Conservation (phyloP, 2,797 vertebrate species). For the Mionectes olivaceus region DNA sequence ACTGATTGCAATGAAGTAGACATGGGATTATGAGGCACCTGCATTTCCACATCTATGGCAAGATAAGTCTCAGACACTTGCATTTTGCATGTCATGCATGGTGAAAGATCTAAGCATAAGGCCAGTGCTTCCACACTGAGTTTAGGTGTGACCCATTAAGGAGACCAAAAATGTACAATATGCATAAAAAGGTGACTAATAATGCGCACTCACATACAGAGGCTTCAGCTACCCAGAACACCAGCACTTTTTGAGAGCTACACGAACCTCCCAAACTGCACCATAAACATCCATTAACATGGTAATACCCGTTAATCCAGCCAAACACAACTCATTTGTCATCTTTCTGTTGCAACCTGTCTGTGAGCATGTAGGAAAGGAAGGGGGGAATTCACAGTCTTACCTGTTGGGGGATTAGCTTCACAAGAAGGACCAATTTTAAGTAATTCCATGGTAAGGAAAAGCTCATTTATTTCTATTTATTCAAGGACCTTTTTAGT, state of each 20-base stretch:
- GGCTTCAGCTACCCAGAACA: slow-evolving; percentile 35
- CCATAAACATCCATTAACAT: slow-evolving; percentile 83
- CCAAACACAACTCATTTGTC: slow-evolving; percentile 84
- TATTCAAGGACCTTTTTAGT: slow-evolving; percentile 76
- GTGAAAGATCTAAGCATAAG: slow-evolving; percentile 62
- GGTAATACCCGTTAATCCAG: slow-evolving; percentile 84
- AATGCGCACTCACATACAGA: not conserved
- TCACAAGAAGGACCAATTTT: slow-evolving; percentile 77
- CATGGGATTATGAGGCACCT: slow-evolving; percentile 41
- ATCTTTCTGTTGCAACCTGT: slow-evolving; percentile 78
- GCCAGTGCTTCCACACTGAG: not conserved
- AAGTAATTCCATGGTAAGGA: slow-evolving; percentile 71
- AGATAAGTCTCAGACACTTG: slow-evolving; percentile 19
- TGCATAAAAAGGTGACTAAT: slow-evolving; percentile 54
- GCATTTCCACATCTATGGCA: slow-evolving; percentile 24
- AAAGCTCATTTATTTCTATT: slow-evolving; percentile 78
- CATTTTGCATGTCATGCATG: slow-evolving; percentile 15
- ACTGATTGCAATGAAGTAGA: slow-evolving; percentile 70
- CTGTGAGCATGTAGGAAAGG: slow-evolving; percentile 66
- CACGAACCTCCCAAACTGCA: slow-evolving; percentile 76
- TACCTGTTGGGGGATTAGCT: slow-evolving; percentile 78
- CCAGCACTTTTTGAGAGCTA: slow-evolving; percentile 68
- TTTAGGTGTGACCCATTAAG: slow-evolving; percentile 65
- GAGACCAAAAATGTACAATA: slow-evolving; percentile 61
- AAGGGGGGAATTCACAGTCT: slow-evolving; percentile 68